Conservation (phyloP, 1,140 invertebrate species). For the Luehdorfia chinensis region DNA sequence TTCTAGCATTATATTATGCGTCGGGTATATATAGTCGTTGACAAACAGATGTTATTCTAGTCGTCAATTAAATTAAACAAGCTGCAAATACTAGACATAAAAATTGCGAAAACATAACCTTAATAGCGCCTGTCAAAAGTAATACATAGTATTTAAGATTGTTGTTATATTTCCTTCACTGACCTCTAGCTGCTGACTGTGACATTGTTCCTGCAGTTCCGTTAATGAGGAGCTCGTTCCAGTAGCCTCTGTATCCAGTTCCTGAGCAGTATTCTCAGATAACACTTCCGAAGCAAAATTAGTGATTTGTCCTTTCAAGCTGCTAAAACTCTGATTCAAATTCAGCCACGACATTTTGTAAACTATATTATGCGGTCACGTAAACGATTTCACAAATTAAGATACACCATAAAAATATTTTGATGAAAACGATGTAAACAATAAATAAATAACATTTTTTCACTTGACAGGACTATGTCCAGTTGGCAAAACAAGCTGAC, state of each 20-base stretch:
- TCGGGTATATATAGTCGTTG: too few relatives aligned
- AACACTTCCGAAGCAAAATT: slow-evolving; percentile 86
- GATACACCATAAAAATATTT: slow-evolving; percentile 35
- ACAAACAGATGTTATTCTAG: too few relatives aligned
- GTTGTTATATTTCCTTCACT: too few relatives aligned
- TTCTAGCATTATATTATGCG: too few relatives aligned
- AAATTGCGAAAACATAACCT: too few relatives aligned
- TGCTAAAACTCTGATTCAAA: slow-evolving; percentile 83
- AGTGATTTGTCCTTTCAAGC: slow-evolving; percentile 85
- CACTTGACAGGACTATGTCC: slow-evolving; percentile 68
- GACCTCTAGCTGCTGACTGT: slow-evolving; percentile 81
- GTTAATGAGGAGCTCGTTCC: slow-evolving; percentile 69
- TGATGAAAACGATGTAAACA: slow-evolving; percentile 58
- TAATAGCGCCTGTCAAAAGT: too few relatives aligned
- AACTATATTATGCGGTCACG: slow-evolving; percentile 32
- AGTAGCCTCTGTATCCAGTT: slow-evolving; percentile 70
- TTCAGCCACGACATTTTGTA: slow-evolving; percentile 87
- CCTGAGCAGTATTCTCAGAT: slow-evolving; percentile 78
- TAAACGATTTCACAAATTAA: slow-evolving; percentile 51
- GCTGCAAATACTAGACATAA: too few relatives aligned
- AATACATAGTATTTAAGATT: too few relatives aligned
- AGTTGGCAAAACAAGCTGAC: slow-evolving; percentile 73
- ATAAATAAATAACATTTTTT: slow-evolving; percentile 71
- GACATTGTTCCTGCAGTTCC: slow-evolving; percentile 79
- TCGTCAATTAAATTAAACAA: too few relatives aligned